phyloP scores from a whole-genome alignment of 1,140 invertebrate species.

The Drosophila rhopaloa region DNA sequence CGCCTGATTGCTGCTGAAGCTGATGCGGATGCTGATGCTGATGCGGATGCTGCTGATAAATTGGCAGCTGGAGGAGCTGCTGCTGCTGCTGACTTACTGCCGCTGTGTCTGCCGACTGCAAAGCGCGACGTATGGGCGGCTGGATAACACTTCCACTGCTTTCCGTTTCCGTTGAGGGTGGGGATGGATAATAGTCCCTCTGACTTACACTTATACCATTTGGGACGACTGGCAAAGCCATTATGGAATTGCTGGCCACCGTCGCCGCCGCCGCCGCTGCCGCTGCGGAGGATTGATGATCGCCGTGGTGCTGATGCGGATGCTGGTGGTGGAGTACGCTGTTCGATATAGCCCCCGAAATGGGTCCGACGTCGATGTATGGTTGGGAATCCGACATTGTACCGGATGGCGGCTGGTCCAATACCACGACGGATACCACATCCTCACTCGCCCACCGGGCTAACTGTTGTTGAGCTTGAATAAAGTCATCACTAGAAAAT shows the following conservation, averaged over 20 bases:
- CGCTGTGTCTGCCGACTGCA: constrained; percentile 51
- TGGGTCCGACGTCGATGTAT: constrained; percentile 82
- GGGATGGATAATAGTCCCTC: constrained; percentile 85
- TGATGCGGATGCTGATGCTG: constrained; percentile 68
- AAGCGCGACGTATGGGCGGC: constrained; percentile 72
- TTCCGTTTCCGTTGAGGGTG: constrained; percentile 85
- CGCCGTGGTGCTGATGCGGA: constrained; percentile 84
- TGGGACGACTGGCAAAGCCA: constrained; percentile 78
- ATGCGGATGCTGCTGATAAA: constrained; percentile 60
- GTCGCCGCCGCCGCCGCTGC: constrained; percentile 62
- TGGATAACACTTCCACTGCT: constrained; percentile 85
- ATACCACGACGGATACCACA: constrained; percentile 88
- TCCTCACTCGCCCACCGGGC: constrained; percentile 96
- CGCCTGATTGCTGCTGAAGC: constrained; percentile 73
- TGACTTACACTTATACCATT: constrained; percentile 85
- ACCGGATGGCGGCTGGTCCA: constrained; percentile 83
- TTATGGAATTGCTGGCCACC: constrained; percentile 77
- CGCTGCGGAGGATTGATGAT: constrained; percentile 82
- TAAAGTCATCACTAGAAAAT: constrained; percentile 97
- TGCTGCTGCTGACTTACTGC: constrained; percentile 60
- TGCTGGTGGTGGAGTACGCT: constrained; percentile 78
- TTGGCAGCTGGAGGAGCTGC: constrained; percentile 53
- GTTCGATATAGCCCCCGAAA: constrained; percentile 80
- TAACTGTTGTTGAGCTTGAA: constrained; percentile 96
- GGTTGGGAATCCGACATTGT: constrained; percentile 84